These are phyloP conservation scores for Talpa occidentalis DNA, from an alignment of 2,113 vertebrate species.

Conservation along the genomic window DNA sequence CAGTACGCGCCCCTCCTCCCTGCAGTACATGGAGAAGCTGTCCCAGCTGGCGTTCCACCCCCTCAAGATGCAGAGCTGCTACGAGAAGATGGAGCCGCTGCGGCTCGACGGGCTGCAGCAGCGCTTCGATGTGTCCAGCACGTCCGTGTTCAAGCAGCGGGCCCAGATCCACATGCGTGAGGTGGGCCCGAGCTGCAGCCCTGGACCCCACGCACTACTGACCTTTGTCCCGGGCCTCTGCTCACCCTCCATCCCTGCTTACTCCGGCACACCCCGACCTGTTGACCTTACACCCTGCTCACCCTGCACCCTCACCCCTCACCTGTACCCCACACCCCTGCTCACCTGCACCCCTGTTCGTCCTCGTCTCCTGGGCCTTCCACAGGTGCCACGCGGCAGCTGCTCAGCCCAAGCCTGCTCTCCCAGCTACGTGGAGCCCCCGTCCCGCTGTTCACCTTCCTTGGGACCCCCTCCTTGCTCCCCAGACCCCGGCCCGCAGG, in stretches of 20 bases:
- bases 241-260: no score
- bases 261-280: no score
- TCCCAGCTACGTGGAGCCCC: background rate
- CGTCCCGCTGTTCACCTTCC: background rate
- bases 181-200: conserved; percentile 82
- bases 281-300: background rate
- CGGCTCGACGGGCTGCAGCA: conserved; percentile 97
- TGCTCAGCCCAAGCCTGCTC: no score
- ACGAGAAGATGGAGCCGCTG: conserved; percentile 95
- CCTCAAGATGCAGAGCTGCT: conserved; percentile 98
- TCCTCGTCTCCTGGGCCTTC: background rate
- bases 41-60: conserved; percentile 97
- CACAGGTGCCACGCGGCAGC: rapidly evolving
- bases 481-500: background rate
- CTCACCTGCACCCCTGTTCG: background rate
- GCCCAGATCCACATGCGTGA: conserved; percentile 98
- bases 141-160: conserved; percentile 94
- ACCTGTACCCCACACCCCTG: background rate
- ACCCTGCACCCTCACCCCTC: background rate
- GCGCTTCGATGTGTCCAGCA: conserved; percentile 94
- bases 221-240: background rate
- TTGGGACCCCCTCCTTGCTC: background rate
- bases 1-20: background rate
- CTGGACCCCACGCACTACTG: no score
- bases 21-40: conserved; percentile 95